Conservation (phyloP, 2,888 invertebrate genomes). For the Pseudanteris insignis region DNA sequence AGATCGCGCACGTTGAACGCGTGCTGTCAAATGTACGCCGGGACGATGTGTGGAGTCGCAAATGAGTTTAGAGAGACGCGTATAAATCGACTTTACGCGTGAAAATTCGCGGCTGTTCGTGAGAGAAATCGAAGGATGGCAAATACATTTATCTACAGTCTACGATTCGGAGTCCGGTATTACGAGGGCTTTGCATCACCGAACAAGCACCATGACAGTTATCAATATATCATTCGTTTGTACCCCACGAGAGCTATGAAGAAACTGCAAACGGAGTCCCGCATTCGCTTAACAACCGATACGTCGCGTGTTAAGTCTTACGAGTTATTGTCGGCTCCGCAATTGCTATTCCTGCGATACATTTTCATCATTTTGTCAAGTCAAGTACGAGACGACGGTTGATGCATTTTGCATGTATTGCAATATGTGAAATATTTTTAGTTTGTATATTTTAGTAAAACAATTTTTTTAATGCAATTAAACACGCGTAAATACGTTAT, state of each 20-base stretch:
- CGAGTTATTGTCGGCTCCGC: slow-evolving; percentile 45
- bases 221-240: slow-evolving; percentile 46
- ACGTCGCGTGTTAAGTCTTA: slow-evolving; percentile 44
- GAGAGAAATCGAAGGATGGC: slow-evolving; percentile 44
- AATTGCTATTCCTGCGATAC: slow-evolving; percentile 44
- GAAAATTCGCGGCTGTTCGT: slow-evolving; percentile 40
- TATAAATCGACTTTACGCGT: slow-evolving; percentile 45
- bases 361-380: slow-evolving; percentile 3
- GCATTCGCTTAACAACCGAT: slow-evolving; percentile 45
- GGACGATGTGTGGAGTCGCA: slow-evolving; percentile 42
- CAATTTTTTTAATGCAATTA: too few relatives aligned
- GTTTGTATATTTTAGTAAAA: too few relatives aligned
- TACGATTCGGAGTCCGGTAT: slow-evolving; percentile 44
- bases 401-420: too few relatives aligned
- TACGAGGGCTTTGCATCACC: slow-evolving; percentile 36
- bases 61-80: slow-evolving; percentile 45
- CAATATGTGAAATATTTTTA: too few relatives aligned
- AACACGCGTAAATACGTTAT: too few relatives aligned
- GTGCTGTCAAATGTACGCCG: slow-evolving; percentile 12
- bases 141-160: slow-evolving; percentile 45
- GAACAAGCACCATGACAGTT: slow-evolving; percentile 41
- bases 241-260: slow-evolving; percentile 43
- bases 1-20: too few relatives aligned
- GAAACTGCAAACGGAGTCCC: slow-evolving; percentile 45
- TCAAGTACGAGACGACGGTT: too few relatives aligned